Evolutionary conservation across 2,113 vertebrate species (phyloP).

Genomic region (Andinoacara biseriatus): DNA sequence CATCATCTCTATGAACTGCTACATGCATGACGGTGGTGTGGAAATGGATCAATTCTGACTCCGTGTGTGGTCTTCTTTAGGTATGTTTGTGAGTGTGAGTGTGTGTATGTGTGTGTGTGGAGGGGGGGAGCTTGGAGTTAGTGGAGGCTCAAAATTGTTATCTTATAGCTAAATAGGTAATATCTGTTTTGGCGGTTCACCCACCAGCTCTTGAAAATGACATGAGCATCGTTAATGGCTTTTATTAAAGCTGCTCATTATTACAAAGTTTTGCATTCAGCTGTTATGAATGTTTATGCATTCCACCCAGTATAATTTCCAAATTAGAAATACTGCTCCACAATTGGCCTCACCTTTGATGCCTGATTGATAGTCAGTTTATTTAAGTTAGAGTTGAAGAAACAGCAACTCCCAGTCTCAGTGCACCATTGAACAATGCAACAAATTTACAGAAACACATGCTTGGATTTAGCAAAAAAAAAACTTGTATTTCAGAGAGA

Average conservation of each 20-base stretch:
- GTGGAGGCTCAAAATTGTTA: background rate
- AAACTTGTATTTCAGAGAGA: slow-evolving; percentile 3
- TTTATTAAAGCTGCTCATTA: background rate
- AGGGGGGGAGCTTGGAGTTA: slow-evolving; percentile 3
- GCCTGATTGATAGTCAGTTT: slow-evolving; percentile 13
- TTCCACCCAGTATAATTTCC: slow-evolving; percentile 1
- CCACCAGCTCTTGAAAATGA: background rate
- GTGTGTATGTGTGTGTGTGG: too few relatives aligned
- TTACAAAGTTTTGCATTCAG: background rate
- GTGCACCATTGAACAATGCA: background rate
- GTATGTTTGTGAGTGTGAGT: slow-evolving; percentile 17
- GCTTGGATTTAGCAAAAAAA: background rate
- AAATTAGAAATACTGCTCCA: background rate
- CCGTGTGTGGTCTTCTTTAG: slow-evolving; percentile 44
- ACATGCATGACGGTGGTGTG: slow-evolving; percentile 61
- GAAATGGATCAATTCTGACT: slow-evolving; percentile 59
- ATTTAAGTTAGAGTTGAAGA: slow-evolving; percentile 7
- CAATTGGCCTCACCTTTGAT: background rate
- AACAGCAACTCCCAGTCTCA: background rate
- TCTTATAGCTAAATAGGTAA: slow-evolving; percentile 21
- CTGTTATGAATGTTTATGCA: slow-evolving; percentile 5
- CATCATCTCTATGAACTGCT: slow-evolving; percentile 32
- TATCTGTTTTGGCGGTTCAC: background rate
- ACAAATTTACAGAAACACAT: background rate
- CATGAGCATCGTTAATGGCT: background rate